phyloP scores from a whole-genome alignment of 2,797 vertebrate genomes.

The Chanos chanos region DNA sequence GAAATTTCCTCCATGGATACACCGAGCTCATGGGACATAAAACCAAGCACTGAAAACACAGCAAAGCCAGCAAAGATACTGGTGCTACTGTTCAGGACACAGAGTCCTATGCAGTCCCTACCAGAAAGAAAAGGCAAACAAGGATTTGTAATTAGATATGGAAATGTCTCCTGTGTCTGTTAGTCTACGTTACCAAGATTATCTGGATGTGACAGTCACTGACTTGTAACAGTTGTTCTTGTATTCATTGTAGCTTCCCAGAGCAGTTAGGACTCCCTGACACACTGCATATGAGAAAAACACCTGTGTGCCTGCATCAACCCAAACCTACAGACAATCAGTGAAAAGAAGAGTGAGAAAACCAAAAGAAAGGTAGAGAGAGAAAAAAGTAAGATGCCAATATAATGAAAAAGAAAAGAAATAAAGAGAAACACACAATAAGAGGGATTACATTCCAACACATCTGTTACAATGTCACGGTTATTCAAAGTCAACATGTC shows the following conservation, averaged over 20 bases:
- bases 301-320: constrained; percentile 84
- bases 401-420: background rate
- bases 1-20: constrained; percentile 67
- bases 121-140: background rate
- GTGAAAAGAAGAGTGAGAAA: background rate
- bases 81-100: constrained; percentile 82
- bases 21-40: constrained; percentile 75
- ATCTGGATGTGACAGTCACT: no score
- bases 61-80: constrained; percentile 85
- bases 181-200: no score
- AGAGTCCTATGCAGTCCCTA: constrained; percentile 85
- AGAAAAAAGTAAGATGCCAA: background rate
- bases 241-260: constrained; percentile 95
- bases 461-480: no score
- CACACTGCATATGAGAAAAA: constrained; percentile 85
- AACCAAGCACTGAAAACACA: constrained; percentile 88
- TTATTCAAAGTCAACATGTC: no score
- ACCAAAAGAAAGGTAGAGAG: background rate
- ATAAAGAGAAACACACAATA: background rate
- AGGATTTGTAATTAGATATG: background rate
- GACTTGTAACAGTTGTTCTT: constrained; percentile 93
- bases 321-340: constrained; percentile 76
- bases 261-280: constrained; percentile 84
- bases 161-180: no score
- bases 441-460: background rate